A percentile compares a stretch with the other conserved stretches of the same genome.
These are phyloP conservation scores for Ostrea edulis DNA, from an alignment of 1,140 invertebrate genomes.

Conservation along the genomic window DNA sequence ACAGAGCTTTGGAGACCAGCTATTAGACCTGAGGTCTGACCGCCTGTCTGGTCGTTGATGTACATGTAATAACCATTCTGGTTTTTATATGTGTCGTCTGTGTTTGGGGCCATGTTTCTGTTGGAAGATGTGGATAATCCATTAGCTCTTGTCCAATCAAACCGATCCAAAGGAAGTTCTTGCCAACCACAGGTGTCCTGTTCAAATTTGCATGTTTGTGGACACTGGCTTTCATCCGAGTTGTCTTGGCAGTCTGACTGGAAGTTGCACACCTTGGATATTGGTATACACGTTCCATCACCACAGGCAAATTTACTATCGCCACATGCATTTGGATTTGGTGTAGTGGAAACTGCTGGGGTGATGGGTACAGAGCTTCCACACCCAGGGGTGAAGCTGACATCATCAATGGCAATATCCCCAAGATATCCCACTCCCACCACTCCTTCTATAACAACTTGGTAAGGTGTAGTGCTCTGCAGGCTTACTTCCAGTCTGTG, in stretches of 20 bases:
- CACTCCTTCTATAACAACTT: constrained; percentile 81
- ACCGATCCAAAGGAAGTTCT: constrained; percentile 60
- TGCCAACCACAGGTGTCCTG: constrained; percentile 66
- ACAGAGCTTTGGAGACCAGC: constrained; percentile 62
- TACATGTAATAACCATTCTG: constrained; percentile 67
- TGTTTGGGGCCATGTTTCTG: constrained; percentile 59
- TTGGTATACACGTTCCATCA: constrained; percentile 66
- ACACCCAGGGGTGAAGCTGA: constrained; percentile 79
- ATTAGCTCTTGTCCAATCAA: constrained; percentile 66
- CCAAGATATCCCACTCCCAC: constrained; percentile 85
- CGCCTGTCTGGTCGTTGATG: constrained; percentile 63
- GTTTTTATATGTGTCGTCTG: constrained; percentile 59
- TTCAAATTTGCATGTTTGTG: constrained; percentile 67
- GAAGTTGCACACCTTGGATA: constrained; percentile 84
- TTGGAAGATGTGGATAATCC: constrained; percentile 54
- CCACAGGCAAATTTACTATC: constrained; percentile 69
- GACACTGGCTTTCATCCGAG: constrained; percentile 71
- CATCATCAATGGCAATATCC: constrained; percentile 88
- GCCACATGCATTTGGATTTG: constrained; percentile 63
- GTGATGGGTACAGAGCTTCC: constrained; percentile 57
- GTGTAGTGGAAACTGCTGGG: constrained; percentile 45
- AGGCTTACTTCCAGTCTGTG: constrained; percentile 60
- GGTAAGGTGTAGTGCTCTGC: constrained; percentile 57
- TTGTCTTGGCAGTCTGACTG: constrained; percentile 81
- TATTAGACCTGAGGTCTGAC: constrained; percentile 49